A percentile compares a stretch with the other conserved stretches of the same genome.
Conservation (phyloP, 1,140 invertebrate genomes). For the Bemisia tabaci region DNA sequence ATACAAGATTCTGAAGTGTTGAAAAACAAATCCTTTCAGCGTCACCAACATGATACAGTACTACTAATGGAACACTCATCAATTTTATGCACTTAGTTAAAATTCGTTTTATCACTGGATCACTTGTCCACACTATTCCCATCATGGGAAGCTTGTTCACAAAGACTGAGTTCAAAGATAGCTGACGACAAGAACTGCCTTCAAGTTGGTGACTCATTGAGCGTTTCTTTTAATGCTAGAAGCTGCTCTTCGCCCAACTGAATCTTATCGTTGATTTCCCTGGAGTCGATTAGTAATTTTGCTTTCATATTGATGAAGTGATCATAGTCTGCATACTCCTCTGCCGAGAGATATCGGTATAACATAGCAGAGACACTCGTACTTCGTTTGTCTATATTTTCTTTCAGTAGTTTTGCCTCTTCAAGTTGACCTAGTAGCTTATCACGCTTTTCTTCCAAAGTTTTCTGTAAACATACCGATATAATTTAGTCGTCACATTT, state of each 20-base stretch:
- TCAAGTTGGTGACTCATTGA: constrained; percentile 13
- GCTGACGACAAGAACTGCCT: neutral
- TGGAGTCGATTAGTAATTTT: constrained; percentile 70
- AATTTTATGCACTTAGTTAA: no score
- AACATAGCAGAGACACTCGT: constrained; percentile 59
- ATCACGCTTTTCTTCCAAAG: constrained; percentile 59
- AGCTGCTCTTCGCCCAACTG: constrained; percentile 75
- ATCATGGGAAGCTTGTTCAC: neutral
- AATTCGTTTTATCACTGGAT: no score
- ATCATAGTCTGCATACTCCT: constrained; percentile 69
- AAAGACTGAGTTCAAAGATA: neutral
- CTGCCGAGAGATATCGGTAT: constrained; percentile 54
- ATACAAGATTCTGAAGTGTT: no score
- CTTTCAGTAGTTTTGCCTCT: constrained; percentile 71
- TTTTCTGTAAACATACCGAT: no score
- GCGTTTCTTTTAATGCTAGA: constrained; percentile 49
- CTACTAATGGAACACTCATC: neutral
- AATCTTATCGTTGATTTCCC: constrained; percentile 77
- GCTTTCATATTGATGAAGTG: constrained; percentile 86
- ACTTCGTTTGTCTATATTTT: constrained; percentile 67
- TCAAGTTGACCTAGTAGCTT: constrained; percentile 64
- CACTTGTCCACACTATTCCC: neutral
- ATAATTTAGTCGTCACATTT: no score
- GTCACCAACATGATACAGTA: neutral
- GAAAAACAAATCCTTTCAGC: neutral